Conservation (phyloP, 2,797 vertebrate genomes). For the Syndactyla subalaris region DNA sequence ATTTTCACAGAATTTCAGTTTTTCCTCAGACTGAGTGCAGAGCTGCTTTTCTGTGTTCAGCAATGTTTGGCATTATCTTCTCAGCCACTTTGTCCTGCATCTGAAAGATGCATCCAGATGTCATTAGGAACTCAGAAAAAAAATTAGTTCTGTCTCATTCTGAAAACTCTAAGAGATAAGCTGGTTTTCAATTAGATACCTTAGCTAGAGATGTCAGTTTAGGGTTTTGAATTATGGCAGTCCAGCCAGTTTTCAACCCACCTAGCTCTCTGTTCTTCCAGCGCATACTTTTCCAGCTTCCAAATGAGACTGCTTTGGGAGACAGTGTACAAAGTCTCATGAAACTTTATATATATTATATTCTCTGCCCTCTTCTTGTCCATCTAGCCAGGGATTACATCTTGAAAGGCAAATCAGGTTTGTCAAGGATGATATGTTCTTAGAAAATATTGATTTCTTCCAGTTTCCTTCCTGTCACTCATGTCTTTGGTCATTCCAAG, state of each 20-base stretch:
- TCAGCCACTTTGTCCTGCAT: neutral
- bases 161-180: neutral
- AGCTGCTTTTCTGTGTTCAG: neutral
- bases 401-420: neutral
- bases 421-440: neutral
- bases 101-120: neutral
- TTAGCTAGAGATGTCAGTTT: neutral
- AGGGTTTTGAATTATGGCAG: neutral
- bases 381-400: rapidly evolving
- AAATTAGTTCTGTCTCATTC: neutral
- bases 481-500: neutral
- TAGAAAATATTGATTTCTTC: neutral
- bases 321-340: neutral
- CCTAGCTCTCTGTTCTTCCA: neutral
- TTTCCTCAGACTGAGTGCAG: neutral
- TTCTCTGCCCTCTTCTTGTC: neutral
- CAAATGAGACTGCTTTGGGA: neutral
- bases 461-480: neutral
- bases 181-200: neutral
- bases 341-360: neutral
- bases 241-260: neutral
- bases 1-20: neutral
- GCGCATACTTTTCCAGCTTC: neutral
- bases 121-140: neutral
- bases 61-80: neutral